phyloP scores from a whole-genome alignment of 2,888 invertebrate species.

The Strigamia crassipes region DNA sequence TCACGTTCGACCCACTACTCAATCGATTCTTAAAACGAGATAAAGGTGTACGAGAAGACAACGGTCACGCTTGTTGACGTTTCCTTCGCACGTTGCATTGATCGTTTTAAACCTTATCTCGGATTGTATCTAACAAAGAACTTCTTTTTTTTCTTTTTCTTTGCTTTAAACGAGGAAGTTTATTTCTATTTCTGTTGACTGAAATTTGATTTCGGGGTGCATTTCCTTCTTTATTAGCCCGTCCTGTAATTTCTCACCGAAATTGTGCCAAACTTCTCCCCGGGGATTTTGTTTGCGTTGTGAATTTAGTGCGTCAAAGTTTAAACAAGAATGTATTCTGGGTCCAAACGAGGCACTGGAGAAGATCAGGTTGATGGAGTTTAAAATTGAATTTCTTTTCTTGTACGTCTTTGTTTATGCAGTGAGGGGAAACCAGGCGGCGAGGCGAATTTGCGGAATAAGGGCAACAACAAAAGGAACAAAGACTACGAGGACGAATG shows the following conservation, averaged over 20 bases:
- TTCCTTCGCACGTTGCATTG: neutral
- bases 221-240: neutral
- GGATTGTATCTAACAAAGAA: neutral
- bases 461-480: neutral
- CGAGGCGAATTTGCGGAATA: neutral
- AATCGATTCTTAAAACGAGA: conserved; percentile 4
- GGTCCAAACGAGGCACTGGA: conserved; percentile 12
- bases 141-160: neutral
- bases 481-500: conserved; percentile 1
- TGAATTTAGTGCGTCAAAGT: conserved; percentile 11
- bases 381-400: conserved; percentile 33
- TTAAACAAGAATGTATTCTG: too few species aligned
- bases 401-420: neutral
- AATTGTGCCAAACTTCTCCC: conserved; percentile 1
- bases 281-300: neutral
- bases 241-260: conserved; percentile 8
- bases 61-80: conserved; percentile 38
- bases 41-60: conserved; percentile 5
- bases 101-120: neutral
- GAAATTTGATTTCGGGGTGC: neutral
- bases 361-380: neutral
- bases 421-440: neutral
- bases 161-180: neutral
- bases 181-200: neutral
- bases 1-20: neutral